Evolutionary conservation across 2,888 invertebrate genomes (phyloP), one percentile per base, ranked within the genome.

Genomic region (Agrotis segetum): DNA sequence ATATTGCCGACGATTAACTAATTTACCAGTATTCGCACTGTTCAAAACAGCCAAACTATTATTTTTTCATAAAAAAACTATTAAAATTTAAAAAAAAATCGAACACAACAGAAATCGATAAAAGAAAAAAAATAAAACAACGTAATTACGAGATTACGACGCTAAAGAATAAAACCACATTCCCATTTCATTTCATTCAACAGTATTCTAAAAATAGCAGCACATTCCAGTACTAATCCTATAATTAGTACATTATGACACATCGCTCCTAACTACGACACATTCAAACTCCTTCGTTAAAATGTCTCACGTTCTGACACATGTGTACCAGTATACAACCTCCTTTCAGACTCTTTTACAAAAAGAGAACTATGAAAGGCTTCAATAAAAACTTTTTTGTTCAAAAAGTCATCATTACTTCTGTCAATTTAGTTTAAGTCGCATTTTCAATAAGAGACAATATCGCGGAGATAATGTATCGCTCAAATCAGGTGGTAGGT

Each of bases 281-380:
- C 63, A 17, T 50, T 44, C 63, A 24, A 24, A 59, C 69, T 63
- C 50, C 74, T 82, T 82, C 83, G 76, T 86, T 80, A 76, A 84
- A 80, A 84, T 78, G 49, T 64, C 53, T 74, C 73, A 69, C 72
- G 77, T 70, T 67, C 74, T 61, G 46, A 72, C 78, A 61, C 65
- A 71, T 21, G 21, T 53, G 19, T 7, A 16, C 24, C n/a, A 16
- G 17, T 40, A 61, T 53, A 52, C 67, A 78, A n/a, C 70, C 67
- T 72, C 56, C 67, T 58, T 72, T 64, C 79, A 67, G 40, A 52
- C 24, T 24, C 53, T 3, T 34, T 59, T 16, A 17, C n/a, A 46
- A 60, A 50, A 67, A 79, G 44, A 52, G 58, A 24, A 47, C 47
- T 29, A 9, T 9, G 55, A 71, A 77, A 62, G 61, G 52, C 14